Evolutionary conservation across 2,888 invertebrate species (phyloP).

Genomic region (Sinotaia quadrata): DNA sequence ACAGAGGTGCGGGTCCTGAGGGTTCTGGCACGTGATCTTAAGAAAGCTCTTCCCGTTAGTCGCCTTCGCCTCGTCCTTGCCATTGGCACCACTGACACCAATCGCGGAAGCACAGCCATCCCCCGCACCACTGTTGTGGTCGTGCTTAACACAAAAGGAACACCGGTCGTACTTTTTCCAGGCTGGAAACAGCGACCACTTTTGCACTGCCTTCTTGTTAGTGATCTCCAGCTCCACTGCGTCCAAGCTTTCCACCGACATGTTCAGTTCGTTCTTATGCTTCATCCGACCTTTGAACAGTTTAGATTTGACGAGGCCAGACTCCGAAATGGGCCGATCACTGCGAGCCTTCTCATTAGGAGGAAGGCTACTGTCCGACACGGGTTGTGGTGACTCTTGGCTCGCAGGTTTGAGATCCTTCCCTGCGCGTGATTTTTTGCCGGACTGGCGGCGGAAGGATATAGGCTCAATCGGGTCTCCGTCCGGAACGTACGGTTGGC

Average conservation of each 20-base stretch:
- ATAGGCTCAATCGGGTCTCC: slow-evolving; percentile 30
- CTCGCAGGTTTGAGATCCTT: too few species aligned
- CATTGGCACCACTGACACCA: neutral
- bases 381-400: too few species aligned
- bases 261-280: slow-evolving; percentile 15
- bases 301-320: too few species aligned
- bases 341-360: too few species aligned
- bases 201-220: slow-evolving; percentile 19
- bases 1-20: slow-evolving; percentile 7
- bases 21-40: slow-evolving; percentile 8
- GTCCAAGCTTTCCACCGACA: slow-evolving; percentile 32
- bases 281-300: slow-evolving; percentile 21
- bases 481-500: slow-evolving; percentile 27
- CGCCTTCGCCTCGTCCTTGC: neutral
- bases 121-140: slow-evolving; percentile 7
- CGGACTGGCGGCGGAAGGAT: slow-evolving; percentile 20
- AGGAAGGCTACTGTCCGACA: neutral
- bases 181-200: slow-evolving; percentile 29
- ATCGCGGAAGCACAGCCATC: too few species aligned
- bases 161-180: slow-evolving; percentile 36
- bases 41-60: neutral
- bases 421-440: slow-evolving; percentile 16
- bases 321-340: too few species aligned
- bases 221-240: slow-evolving; percentile 30
- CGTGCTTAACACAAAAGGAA: slow-evolving; percentile 24